phyloP scores from a whole-genome alignment of 2,888 invertebrate species.

The Tholera decimalis region DNA sequence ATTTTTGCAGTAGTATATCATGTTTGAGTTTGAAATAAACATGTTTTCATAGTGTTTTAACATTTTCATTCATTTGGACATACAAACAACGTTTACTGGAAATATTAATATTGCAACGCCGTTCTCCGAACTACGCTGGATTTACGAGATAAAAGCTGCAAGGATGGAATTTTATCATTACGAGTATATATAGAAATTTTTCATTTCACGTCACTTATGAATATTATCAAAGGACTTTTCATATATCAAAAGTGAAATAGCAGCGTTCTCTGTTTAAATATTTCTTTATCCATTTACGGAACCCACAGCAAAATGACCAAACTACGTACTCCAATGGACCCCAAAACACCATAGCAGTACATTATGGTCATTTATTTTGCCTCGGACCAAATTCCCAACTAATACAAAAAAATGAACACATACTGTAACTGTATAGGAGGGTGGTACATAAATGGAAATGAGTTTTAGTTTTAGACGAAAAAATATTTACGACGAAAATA shows the following conservation, averaged over 20 bases:
- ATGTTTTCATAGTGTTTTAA: too few species aligned
- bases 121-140: too few species aligned
- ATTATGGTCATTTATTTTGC: conserved; percentile 62
- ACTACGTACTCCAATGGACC: conserved; percentile 20
- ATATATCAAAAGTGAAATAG: neutral
- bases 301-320: neutral
- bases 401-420: conserved; percentile 60
- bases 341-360: conserved; percentile 50
- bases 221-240: too few species aligned
- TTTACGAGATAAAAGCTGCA: too few species aligned
- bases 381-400: conserved; percentile 54
- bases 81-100: too few species aligned
- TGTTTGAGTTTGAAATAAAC: too few species aligned
- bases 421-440: conserved; percentile 46
- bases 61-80: too few species aligned
- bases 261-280: neutral
- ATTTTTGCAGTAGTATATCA: too few species aligned
- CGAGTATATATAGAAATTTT: too few species aligned
- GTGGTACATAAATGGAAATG: conserved; percentile 51
- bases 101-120: too few species aligned
- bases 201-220: too few species aligned
- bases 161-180: too few species aligned
- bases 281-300: conserved; percentile 37
- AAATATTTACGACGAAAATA: conserved; percentile 43
- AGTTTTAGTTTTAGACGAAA: conserved; percentile 55